Percentiles rank a stretch among this genome's conserved stretches.
Evolutionary conservation across 2,888 invertebrate species (phyloP).

Genomic region (Galerucella pusilla): DNA sequence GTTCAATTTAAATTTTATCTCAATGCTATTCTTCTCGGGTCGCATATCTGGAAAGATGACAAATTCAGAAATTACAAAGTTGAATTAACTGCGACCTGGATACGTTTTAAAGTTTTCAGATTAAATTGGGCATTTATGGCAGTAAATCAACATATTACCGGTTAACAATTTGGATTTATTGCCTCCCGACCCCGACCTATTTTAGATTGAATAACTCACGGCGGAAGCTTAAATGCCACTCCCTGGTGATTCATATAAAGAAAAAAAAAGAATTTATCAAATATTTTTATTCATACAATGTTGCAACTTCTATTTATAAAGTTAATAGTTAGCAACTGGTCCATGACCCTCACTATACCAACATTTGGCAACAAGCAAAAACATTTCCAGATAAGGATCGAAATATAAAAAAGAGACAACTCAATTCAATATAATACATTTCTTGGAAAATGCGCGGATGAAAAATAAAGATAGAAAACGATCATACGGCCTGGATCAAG

Average conservation of each 20-base stretch:
- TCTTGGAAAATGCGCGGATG: too few relatives aligned
- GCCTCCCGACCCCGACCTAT: constrained; percentile 31
- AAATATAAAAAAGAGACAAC: too few relatives aligned
- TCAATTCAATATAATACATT: too few relatives aligned
- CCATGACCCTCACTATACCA: too few relatives aligned
- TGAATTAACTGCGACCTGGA: constrained; percentile 58
- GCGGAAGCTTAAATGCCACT: constrained; percentile 5
- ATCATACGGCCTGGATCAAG: too few relatives aligned
- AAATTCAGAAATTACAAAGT: constrained; percentile 59
- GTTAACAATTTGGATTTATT: constrained; percentile 39
- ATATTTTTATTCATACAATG: neutral
- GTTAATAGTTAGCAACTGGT: too few relatives aligned
- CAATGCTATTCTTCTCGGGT: neutral
- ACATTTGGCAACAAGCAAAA: too few relatives aligned
- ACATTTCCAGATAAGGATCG: too few relatives aligned
- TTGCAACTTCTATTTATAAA: neutral
- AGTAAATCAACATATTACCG: constrained; percentile 55
- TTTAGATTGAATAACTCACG: constrained; percentile 31
- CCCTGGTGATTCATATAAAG: neutral
- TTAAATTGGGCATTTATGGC: constrained; percentile 58
- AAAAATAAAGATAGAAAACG: too few relatives aligned
- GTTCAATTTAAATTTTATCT: neutral
- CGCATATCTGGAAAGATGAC: constrained; percentile 55
- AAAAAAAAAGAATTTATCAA: neutral
- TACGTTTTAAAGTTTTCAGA: constrained; percentile 55